phyloP scores from a whole-genome alignment of 2,797 vertebrate species.

The Nothura maculosa region DNA sequence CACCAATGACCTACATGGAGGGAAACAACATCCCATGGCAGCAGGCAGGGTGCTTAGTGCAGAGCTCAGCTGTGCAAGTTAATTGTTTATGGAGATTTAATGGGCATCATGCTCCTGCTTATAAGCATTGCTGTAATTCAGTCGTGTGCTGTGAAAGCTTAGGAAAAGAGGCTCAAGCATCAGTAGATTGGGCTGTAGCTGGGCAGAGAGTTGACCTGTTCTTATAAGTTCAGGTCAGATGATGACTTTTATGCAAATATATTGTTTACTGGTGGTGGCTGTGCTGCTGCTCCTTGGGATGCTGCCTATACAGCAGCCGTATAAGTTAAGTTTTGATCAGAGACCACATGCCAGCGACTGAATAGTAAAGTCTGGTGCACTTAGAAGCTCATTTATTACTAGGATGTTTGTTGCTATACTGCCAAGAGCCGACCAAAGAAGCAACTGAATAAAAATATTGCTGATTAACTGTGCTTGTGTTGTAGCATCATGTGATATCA shows the following conservation, averaged over 20 bases:
- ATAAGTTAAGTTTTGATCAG: slow-evolving; percentile 19
- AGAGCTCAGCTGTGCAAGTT: slow-evolving; percentile 28
- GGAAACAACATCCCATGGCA: slow-evolving; percentile 40
- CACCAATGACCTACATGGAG: slow-evolving; percentile 49
- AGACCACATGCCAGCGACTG: slow-evolving; percentile 9
- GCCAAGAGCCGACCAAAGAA: slow-evolving; percentile 19
- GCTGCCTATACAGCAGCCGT: neutral
- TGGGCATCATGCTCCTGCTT: slow-evolving; percentile 13
- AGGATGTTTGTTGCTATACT: slow-evolving; percentile 12
- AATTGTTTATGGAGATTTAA: slow-evolving; percentile 66
- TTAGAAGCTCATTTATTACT: slow-evolving; percentile 50
- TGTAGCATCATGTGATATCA: neutral
- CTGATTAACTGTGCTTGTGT: slow-evolving; percentile 21
- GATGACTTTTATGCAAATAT: neutral
- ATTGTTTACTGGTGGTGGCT: slow-evolving; percentile 7
- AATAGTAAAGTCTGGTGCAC: slow-evolving; percentile 13
- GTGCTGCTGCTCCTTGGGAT: neutral
- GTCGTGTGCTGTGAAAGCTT: neutral
- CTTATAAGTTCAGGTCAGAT: slow-evolving; percentile 27
- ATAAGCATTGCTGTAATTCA: slow-evolving; percentile 10
- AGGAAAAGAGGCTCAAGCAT: neutral
- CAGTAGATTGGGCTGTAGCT: slow-evolving; percentile 11
- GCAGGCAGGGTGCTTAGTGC: slow-evolving; percentile 38
- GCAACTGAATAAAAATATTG: slow-evolving; percentile 27
- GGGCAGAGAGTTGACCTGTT: neutral